Base-by-base conservation (phyloP, 2,113 vertebrate genomes). In the Serilophus lunatus region DNA sequence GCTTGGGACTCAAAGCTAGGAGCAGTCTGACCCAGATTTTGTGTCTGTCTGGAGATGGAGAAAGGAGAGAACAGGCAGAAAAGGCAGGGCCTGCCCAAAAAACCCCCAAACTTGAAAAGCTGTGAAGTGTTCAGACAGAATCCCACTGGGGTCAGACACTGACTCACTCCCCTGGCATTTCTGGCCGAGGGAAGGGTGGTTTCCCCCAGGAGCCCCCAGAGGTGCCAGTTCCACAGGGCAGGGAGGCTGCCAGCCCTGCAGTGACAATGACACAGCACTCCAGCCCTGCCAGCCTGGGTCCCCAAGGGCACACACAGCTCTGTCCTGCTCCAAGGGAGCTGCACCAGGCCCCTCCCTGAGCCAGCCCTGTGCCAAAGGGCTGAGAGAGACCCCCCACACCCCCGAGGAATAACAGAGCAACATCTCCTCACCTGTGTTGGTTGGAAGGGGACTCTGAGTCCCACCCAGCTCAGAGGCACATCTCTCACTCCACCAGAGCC, bases 111-210 rank as follows among this genome's bases (percentile, higher is more conserved):
- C 3, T 2, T 42, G 33, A 11, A 47, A 64, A 18, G 2, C 47
- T 13, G 28, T 1, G 0, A 38, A 13, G 3, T 12, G 51, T 31
- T 44, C 18, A 6, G 47, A 25, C 7, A 65, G 14, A 26, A 2
- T 0, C 29, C 0, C 0, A 1, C 8, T 12, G 13, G 33, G 45
- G 61, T 3, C 0, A 71, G 74, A 6, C 1, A 0, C 3, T 5
- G 40, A 15, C 10, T 15, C 0, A 10, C 28, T 4, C n/a, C n/a
- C 56, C 61, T 7, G 6, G 1, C 10, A 5, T 17, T 36, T 11
- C 2, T 49, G 81, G 92, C 64, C 38, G 8, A 17, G 38, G 65
- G 22, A 42, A 22, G 0, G 36, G 6, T 5, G 36, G 1, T 3
- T 23, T 8, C 12, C 8, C 23, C 60, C 28, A 4, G 61, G 6